Percentiles rank a stretch among this genome's conserved stretches.
These are phyloP conservation scores for Silurus lanzhouensis DNA, from an alignment of 2,797 vertebrate species.

Conservation along the genomic window DNA sequence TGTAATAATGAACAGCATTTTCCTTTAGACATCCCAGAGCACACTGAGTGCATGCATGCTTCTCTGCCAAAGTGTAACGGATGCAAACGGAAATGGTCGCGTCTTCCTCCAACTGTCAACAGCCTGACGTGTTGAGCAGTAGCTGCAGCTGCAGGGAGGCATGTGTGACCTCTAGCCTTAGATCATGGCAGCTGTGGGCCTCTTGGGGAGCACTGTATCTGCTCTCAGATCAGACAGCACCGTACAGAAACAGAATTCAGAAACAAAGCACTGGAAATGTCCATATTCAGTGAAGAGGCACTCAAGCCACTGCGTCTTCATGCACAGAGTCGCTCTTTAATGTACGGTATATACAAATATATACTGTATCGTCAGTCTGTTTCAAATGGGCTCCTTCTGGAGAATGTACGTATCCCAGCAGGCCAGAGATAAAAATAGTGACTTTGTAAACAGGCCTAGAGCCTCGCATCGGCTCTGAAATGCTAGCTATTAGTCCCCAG, in stretches of 20 bases:
- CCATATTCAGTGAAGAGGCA: conserved; percentile 59
- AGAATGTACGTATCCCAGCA: conserved; percentile 28
- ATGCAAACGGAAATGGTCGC: not conserved
- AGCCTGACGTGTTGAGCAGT: not conserved
- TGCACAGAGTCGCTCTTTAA: conserved; percentile 54
- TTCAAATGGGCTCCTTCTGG: conserved; percentile 43
- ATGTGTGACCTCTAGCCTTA: conserved; percentile 56
- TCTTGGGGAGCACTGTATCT: conserved; percentile 65
- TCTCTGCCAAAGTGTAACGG: not conserved
- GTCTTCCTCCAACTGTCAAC: not conserved
- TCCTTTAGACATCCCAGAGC: conserved; percentile 19
- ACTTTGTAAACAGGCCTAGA: conserved; percentile 50
- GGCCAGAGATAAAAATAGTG: conserved; percentile 42
- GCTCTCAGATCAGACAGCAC: conserved; percentile 60
- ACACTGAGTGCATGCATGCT: conserved; percentile 1
- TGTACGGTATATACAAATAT: conserved; percentile 52
- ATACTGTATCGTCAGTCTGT: conserved; percentile 40
- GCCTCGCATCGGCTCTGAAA: conserved; percentile 28
- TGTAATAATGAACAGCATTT: conserved; percentile 14
- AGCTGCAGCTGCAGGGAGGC: conserved; percentile 35
- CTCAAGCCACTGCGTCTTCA: conserved; percentile 42
- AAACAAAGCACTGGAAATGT: conserved; percentile 61
- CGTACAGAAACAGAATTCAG: conserved; percentile 69
- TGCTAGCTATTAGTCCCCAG: conserved; percentile 31
- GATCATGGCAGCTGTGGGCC: conserved; percentile 67